These are phyloP conservation scores for Neodiprion pinetum DNA, from an alignment of 1,140 invertebrate genomes.

Conservation along the genomic window DNA sequence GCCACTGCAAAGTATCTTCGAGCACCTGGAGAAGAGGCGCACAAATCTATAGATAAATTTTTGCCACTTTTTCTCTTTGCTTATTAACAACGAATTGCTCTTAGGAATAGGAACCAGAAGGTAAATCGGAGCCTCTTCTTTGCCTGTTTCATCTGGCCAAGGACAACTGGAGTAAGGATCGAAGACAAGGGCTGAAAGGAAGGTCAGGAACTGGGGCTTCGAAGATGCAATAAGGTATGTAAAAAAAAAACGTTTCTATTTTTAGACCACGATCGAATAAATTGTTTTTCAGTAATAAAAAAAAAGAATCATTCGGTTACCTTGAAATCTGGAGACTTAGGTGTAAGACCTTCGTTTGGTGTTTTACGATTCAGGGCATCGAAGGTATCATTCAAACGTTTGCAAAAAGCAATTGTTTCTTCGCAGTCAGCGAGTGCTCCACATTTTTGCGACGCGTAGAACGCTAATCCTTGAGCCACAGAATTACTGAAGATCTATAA, in stretches of 20 bases:
- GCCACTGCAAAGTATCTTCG: slow-evolving; percentile 10
- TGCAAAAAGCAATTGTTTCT: slow-evolving; percentile 27
- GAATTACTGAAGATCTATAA: slow-evolving; percentile 33
- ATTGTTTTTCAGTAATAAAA: no score
- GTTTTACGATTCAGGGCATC: slow-evolving; percentile 33
- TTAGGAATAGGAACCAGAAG: slow-evolving; percentile 14
- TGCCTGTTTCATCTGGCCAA: background rate
- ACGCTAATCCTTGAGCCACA: slow-evolving; percentile 26
- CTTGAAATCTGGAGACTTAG: slow-evolving; percentile 24
- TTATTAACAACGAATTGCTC: background rate
- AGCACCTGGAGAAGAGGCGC: background rate
- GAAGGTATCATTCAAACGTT: slow-evolving; percentile 30
- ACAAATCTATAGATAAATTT: no score
- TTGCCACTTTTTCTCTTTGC: no score
- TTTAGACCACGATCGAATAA: no score
- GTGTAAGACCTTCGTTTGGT: slow-evolving; percentile 29
- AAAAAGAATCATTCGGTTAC: slow-evolving; percentile 13
- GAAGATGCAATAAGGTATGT: no score
- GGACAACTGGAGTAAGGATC: no score
- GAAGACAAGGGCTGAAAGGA: no score
- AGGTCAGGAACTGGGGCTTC: no score
- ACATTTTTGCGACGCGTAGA: slow-evolving; percentile 26
- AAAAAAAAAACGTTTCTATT: no score
- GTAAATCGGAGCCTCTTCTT: background rate
- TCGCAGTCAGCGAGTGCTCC: slow-evolving; percentile 26